Evolutionary conservation across 2,113 vertebrate species (phyloP).

Genomic region (Lophura nycthemera): DNA sequence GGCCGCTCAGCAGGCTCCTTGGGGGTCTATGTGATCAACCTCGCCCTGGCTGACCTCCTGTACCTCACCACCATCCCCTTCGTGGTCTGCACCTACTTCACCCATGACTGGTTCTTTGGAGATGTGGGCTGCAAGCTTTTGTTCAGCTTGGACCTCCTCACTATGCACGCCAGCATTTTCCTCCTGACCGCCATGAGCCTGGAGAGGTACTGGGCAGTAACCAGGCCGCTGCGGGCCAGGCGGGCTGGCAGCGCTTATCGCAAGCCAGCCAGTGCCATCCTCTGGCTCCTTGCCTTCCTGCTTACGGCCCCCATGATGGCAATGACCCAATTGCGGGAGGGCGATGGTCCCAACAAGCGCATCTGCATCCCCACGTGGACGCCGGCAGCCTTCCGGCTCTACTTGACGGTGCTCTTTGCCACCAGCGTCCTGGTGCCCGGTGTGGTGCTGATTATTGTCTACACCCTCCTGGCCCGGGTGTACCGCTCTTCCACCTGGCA

Average conservation of each 20-base stretch:
- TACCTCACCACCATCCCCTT: slow-evolving; percentile 91
- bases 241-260: neutral
- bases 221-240: slow-evolving; percentile 76
- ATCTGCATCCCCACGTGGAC: slow-evolving; percentile 88
- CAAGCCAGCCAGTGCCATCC: slow-evolving; percentile 60
- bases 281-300: slow-evolving; percentile 80
- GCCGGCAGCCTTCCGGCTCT: slow-evolving; percentile 77
- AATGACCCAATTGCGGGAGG: slow-evolving; percentile 83
- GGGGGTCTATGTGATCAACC: slow-evolving; percentile 84
- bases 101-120: slow-evolving; percentile 86
- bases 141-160: slow-evolving; percentile 88
- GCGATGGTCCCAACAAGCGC: slow-evolving; percentile 69
- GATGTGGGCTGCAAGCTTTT: slow-evolving; percentile 86
- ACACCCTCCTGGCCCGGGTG: slow-evolving; percentile 65
- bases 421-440: slow-evolving; percentile 83
- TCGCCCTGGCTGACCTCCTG: slow-evolving; percentile 88
- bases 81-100: slow-evolving; percentile 87
- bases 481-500: slow-evolving; percentile 63
- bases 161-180: slow-evolving; percentile 89
- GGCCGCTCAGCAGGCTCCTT: slow-evolving; percentile 80
- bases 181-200: slow-evolving; percentile 85
- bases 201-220: slow-evolving; percentile 86
- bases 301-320: slow-evolving; percentile 87
- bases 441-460: slow-evolving; percentile 76
- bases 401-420: slow-evolving; percentile 82